A percentile compares a stretch with the other conserved stretches of the same genome.
Conservation (phyloP, 2,888 invertebrate genomes). For the Cryptosula pallasiana region DNA sequence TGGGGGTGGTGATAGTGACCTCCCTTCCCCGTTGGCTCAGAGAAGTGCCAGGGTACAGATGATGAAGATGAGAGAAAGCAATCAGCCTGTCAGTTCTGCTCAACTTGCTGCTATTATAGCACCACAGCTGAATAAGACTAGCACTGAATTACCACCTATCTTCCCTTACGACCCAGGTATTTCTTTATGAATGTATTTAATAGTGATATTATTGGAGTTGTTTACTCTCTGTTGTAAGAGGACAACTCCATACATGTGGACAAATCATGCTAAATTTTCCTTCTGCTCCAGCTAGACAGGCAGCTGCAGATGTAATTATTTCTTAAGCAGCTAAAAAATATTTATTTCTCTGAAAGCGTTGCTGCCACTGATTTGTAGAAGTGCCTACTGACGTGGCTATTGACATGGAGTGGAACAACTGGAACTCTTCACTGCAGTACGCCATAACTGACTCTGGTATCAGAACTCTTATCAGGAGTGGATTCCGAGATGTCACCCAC, state of each 20-base stretch:
- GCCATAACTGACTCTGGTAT: slow-evolving; percentile 9
- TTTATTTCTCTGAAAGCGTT: too few relatives aligned
- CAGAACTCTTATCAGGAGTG: slow-evolving; percentile 12
- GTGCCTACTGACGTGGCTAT: slow-evolving; percentile 14
- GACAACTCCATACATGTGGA: too few relatives aligned
- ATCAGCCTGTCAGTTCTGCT: background rate
- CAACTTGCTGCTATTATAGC: background rate
- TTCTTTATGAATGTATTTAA: too few relatives aligned
- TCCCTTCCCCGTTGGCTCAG: background rate
- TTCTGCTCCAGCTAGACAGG: too few relatives aligned
- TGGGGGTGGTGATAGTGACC: background rate
- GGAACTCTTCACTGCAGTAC: slow-evolving; percentile 9
- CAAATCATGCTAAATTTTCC: too few relatives aligned
- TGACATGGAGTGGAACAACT: slow-evolving; percentile 2
- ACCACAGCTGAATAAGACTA: background rate
- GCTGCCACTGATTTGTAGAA: too few relatives aligned
- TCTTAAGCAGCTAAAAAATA: too few relatives aligned
- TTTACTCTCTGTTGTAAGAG: too few relatives aligned
- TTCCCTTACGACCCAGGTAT: slow-evolving; percentile 21
- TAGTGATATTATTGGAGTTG: too few relatives aligned
- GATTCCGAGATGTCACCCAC: slow-evolving; percentile 16
- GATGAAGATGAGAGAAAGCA: background rate
- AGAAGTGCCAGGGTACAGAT: background rate
- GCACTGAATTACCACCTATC: background rate
- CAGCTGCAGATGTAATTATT: too few relatives aligned